Conservation (phyloP, 2,888 invertebrate species). For the Perdita meconis region DNA sequence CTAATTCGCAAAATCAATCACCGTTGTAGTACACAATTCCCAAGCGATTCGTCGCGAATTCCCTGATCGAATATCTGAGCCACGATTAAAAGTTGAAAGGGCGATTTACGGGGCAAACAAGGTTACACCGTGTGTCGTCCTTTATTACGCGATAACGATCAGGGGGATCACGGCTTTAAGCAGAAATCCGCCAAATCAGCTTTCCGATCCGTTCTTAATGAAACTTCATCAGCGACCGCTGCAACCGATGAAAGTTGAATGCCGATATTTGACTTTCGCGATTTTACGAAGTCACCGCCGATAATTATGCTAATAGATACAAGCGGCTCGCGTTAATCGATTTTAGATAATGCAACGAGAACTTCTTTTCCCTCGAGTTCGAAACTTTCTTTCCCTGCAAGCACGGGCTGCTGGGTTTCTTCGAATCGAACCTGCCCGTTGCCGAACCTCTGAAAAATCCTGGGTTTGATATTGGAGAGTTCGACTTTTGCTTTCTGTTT, state of each 20-base stretch:
- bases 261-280: conserved; percentile 53
- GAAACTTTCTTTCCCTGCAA: conserved; percentile 8
- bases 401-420: not conserved
- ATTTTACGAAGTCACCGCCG: conserved; percentile 35
- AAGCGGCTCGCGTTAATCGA: conserved; percentile 48
- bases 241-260: conserved; percentile 44
- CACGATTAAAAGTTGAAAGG: conserved; percentile 8
- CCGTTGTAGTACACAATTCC: not conserved
- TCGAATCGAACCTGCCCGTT: conserved; percentile 5
- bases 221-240: conserved; percentile 39
- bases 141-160: conserved; percentile 1
- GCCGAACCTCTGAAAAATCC: conserved; percentile 10
- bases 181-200: conserved; percentile 44
- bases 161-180: not conserved
- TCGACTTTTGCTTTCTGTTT: conserved; percentile 10
- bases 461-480: not conserved
- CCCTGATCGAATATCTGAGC: not conserved
- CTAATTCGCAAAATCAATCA: not conserved
- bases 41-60: not conserved
- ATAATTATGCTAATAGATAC: conserved; percentile 64
- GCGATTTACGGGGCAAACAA: conserved; percentile 10
- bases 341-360: conserved; percentile 47
- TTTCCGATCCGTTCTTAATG: conserved; percentile 57
- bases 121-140: conserved; percentile 10
- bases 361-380: conserved; percentile 13